Evolutionary conservation across 2,888 invertebrate species (phyloP).

Genomic region (Nomada lathburiana): DNA sequence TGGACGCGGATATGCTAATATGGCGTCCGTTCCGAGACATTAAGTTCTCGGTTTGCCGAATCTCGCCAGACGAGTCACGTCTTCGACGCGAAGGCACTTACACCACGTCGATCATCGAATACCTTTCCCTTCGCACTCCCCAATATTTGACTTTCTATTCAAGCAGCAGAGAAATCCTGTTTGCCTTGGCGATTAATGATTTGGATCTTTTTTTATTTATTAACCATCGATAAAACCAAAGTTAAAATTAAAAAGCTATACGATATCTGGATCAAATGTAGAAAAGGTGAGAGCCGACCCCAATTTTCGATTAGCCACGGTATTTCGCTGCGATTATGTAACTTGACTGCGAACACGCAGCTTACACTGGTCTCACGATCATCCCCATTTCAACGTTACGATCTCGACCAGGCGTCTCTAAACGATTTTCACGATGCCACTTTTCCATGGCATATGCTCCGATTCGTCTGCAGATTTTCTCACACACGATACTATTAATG

Average conservation of each 20-base stretch:
- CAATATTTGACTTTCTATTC: neutral
- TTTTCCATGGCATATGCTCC: slow-evolving; percentile 69
- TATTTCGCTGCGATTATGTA: slow-evolving; percentile 78
- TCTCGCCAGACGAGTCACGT: slow-evolving; percentile 68
- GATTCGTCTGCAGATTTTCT: slow-evolving; percentile 28
- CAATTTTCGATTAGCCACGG: slow-evolving; percentile 78
- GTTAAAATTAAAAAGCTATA: neutral
- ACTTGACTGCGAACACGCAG: slow-evolving; percentile 83
- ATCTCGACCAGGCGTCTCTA: slow-evolving; percentile 74
- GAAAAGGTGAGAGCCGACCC: slow-evolving; percentile 65
- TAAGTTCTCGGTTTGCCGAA: slow-evolving; percentile 75
- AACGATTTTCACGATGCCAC: slow-evolving; percentile 65
- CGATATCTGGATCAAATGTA: neutral
- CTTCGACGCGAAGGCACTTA: slow-evolving; percentile 50
- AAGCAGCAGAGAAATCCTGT: neutral
- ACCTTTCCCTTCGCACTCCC: slow-evolving; percentile 29
- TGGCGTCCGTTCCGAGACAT: slow-evolving; percentile 84
- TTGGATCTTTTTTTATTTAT: too few species aligned
- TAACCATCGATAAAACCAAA: too few species aligned
- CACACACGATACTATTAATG: slow-evolving; percentile 34
- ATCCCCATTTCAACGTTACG: slow-evolving; percentile 70
- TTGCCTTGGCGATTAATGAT: neutral
- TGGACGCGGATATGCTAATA: slow-evolving; percentile 84
- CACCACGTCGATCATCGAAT: slow-evolving; percentile 51
- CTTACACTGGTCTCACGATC: slow-evolving; percentile 82